These are phyloP conservation scores for Peromyscus leucopus DNA, from an alignment of 2,113 vertebrate species.

Conservation along the genomic window DNA sequence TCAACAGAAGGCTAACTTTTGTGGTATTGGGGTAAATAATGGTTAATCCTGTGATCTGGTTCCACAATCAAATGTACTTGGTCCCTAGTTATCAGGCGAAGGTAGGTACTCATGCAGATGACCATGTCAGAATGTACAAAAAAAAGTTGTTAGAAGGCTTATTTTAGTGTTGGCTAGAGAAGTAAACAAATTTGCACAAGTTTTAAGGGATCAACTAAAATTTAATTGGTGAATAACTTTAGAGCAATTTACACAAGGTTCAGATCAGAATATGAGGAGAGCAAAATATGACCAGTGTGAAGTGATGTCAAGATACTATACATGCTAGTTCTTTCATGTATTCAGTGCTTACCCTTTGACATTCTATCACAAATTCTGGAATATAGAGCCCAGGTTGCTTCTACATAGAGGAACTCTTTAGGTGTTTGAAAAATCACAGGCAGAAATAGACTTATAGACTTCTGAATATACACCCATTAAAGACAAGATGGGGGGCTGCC, in stretches of 20 bases:
- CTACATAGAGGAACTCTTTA: not conserved
- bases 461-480: not conserved
- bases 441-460: not conserved
- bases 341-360: fast-evolving
- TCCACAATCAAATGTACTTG: not conserved
- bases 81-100: not conserved
- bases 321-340: not conserved
- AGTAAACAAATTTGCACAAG: not conserved
- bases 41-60: not conserved
- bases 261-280: not conserved
- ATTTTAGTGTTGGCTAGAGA: not conserved
- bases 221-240: not conserved
- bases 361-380: fast-evolving
- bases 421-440: not conserved
- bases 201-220: not conserved
- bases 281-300: not conserved
- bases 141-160: not conserved
- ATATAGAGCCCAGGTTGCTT: not conserved
- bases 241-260: not conserved
- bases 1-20: not conserved
- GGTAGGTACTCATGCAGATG: fast-evolving
- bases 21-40: not conserved
- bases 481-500: not conserved
- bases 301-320: not conserved
- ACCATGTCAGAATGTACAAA: not conserved